Evolutionary conservation across 2,888 invertebrate species (phyloP), one percentile per base, ranked within the genome.

Genomic region (Ochropacha duplaris): DNA sequence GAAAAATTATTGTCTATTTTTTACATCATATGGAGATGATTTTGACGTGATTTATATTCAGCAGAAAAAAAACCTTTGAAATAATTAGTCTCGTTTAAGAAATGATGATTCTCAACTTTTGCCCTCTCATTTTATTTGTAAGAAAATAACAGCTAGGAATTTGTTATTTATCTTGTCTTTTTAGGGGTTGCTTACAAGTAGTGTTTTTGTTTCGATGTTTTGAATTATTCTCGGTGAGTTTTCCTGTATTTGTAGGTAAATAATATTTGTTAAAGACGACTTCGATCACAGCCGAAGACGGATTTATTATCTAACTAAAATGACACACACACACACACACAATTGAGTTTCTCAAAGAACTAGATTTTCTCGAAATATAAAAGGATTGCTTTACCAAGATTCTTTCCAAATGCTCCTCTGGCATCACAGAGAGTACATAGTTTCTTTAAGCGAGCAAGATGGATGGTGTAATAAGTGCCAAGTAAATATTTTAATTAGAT

Each of bases 401-500:
- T 2, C 52, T 14, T 52, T 52, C 22, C 52, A 34, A 52, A 34
- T 34, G 34, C 34, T 52, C 8, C 16, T 22, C 31, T 31, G 52
- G 26, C 22, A 9, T 19, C 19, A 44, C 19, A 44, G 44, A 19
- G 52, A 31, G 28, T 16, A 31, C 14, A n/a, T n/a, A 24, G 3
- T 52, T 31, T 11, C 16, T 19, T 4, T 44, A 19, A 51, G 34
- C 8, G 49, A 54, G 36, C n/a, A 51, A 56, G 50, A 55, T 56
- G 51, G 54, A 59, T 60, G 55, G 58, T 57, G 50, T 60, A 62
- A 60, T 57, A 65, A 56, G 56, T 63, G 66, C 59, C 57, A 66
- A 71, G 61, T 62, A 62, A 65, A 65, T 72, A 68, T 71, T 70
- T 67, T 71, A 71, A 69, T 71, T 65, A 66, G 56, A 59, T 58